These are phyloP conservation scores for Enteromius fasciolatus DNA, from an alignment of 2,797 vertebrate genomes.

Conservation along the genomic window DNA sequence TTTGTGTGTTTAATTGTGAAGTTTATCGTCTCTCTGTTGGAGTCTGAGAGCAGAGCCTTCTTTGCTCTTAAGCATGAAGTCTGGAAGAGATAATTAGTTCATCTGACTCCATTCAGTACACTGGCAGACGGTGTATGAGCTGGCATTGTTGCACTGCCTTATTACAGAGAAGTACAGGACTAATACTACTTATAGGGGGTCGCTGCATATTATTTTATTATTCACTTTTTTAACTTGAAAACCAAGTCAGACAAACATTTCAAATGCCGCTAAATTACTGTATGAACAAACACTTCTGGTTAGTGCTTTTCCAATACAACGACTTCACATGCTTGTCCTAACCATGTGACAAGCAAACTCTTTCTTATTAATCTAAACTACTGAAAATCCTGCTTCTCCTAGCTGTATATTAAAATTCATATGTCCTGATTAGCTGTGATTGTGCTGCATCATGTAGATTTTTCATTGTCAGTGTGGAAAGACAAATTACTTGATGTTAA, in stretches of 20 bases:
- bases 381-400: background rate
- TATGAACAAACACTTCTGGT: background rate
- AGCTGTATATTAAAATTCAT: background rate
- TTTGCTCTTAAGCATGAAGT: constrained; percentile 55
- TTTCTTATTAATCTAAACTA: background rate
- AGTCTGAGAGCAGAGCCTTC: constrained; percentile 41
- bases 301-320: background rate
- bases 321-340: background rate
- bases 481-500: background rate
- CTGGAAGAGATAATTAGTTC: constrained; percentile 59
- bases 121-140: constrained; percentile 51
- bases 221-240: constrained; percentile 11
- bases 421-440: background rate
- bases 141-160: constrained; percentile 45
- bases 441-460: background rate
- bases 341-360: background rate
- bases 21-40: constrained; percentile 44
- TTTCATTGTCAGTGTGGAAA: constrained; percentile 7
- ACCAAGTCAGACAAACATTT: background rate
- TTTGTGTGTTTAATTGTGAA: constrained; percentile 35
- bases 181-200: background rate
- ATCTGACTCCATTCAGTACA: constrained; percentile 56
- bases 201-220: background rate
- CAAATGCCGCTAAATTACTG: background rate
- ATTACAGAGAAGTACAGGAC: constrained; percentile 30